phyloP scores from a whole-genome alignment of 2,888 invertebrate species.

The Leuctra nigra region DNA sequence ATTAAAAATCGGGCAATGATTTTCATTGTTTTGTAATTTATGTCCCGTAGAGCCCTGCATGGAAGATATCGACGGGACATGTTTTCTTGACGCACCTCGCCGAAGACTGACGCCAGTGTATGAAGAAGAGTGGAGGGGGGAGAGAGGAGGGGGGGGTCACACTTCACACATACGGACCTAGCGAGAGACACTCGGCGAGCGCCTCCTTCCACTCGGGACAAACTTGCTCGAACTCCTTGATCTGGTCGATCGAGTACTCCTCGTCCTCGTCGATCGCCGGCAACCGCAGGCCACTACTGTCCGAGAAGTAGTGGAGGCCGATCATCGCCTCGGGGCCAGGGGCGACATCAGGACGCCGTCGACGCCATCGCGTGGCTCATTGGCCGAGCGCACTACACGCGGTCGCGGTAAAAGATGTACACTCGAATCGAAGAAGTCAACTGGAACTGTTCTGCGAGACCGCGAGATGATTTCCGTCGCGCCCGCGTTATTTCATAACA shows the following conservation, averaged over 20 bases:
- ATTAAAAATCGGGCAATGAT: no score
- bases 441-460: no score
- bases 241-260: slow-evolving; percentile 74
- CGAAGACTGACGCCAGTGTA: background rate
- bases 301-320: slow-evolving; percentile 77
- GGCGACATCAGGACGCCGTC: slow-evolving; percentile 5
- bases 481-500: no score
- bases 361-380: background rate
- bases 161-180: slow-evolving; percentile 46
- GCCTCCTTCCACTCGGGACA: slow-evolving; percentile 71
- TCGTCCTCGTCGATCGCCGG: slow-evolving; percentile 46
- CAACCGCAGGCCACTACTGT: slow-evolving; percentile 59
- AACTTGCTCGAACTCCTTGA: slow-evolving; percentile 79
- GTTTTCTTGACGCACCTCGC: no score
- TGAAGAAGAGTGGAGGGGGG: background rate
- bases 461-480: no score
- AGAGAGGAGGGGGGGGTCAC: background rate
- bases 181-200: slow-evolving; percentile 62
- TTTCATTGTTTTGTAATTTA: no score
- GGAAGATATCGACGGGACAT: no score
- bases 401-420: no score
- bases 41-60: no score
- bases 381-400: background rate
- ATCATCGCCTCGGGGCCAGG: slow-evolving; percentile 52
- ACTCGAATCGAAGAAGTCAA: no score